Evolutionary conservation across 2,888 invertebrate species (phyloP), one percentile per base, ranked within the genome.

Genomic region (Scaptomyza flava): DNA sequence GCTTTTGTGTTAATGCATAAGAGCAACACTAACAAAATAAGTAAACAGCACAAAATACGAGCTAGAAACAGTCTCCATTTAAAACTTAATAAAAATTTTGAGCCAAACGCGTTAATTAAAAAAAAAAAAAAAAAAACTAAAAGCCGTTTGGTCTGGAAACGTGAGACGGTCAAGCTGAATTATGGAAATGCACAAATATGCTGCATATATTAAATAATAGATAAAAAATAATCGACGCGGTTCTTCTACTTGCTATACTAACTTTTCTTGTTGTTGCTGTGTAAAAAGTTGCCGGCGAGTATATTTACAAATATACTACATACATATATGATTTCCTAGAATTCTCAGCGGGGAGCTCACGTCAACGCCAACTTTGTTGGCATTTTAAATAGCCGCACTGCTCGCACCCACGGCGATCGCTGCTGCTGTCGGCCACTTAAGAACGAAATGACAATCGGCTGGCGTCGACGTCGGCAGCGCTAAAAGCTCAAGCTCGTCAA

Each of bases 51-150:
- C 43, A 54, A 47, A 42, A 57, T 53, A 17, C 62, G 54, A 66
- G 65, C 42, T 54, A 54, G 33, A 48, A 52, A 14, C 33, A 38
- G 48, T 4, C 41, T 61, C 41, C 50, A 11, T 31, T 48, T 50
- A 47, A 68, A 54, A 46, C 36, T 34, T 23, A 61, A 67, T 67
- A 53, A 45, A 60, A 36, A 4, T 36, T 43, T 52, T 20, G n/a
- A 57, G 57, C 47, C 50, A 86, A 81, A 56, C 86, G 80, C 86
- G 81, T 81, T 81, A 85, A 81, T 81, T 81, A 85, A 77, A 33
- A 31, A 7, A 14, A 47, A 47, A 23, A 6, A 30, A 5, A n/a
- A n/a, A 17, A 20, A 48, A 38, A 20, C n/a, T 14, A 79, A 77
- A 33, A 48, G 69, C 59, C 68, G 34, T 43, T 46, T 17, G 38